Conservation (phyloP, 1,140 invertebrate genomes). For the Latrodectus geometricus region DNA sequence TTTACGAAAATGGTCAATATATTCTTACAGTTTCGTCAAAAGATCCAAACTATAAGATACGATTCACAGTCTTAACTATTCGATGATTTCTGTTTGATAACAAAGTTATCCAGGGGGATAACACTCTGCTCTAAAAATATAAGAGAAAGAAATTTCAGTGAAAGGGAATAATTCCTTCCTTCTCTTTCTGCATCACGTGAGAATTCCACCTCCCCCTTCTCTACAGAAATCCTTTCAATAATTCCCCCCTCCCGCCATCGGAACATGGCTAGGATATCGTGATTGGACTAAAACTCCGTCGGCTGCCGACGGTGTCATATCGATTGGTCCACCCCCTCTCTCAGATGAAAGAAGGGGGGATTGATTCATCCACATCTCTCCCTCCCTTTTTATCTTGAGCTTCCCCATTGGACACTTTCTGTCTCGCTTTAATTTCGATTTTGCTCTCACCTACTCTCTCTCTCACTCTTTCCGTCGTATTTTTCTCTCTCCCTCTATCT, state of each 20-base stretch:
- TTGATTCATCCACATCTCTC: constrained; percentile 52
- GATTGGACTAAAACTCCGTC: constrained; percentile 44
- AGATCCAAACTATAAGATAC: too few relatives aligned
- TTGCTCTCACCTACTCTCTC: constrained; percentile 29
- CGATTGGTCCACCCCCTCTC: constrained; percentile 39
- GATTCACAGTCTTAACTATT: too few relatives aligned
- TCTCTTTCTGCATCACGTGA: not conserved
- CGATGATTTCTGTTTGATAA: too few relatives aligned
- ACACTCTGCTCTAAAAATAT: too few relatives aligned
- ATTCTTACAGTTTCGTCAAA: too few relatives aligned
- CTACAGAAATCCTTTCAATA: constrained; percentile 20
- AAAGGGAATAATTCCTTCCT: not conserved
- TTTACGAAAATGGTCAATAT: too few relatives aligned
- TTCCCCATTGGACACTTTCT: constrained; percentile 45
- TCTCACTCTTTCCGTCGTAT: not conserved
- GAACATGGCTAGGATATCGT: constrained; percentile 3
- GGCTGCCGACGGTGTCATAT: constrained; percentile 44
- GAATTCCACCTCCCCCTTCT: not conserved
- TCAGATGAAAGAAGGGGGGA: constrained; percentile 10
- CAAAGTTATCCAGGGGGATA: too few relatives aligned
- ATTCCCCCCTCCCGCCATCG: not conserved
- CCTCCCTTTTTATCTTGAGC: constrained; percentile 44
- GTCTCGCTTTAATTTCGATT: constrained; percentile 57
- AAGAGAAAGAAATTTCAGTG: not conserved
- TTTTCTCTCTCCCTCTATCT: not conserved